phyloP scores from a whole-genome alignment of 2,797 vertebrate species.

The Micromesistius poutassou region DNA sequence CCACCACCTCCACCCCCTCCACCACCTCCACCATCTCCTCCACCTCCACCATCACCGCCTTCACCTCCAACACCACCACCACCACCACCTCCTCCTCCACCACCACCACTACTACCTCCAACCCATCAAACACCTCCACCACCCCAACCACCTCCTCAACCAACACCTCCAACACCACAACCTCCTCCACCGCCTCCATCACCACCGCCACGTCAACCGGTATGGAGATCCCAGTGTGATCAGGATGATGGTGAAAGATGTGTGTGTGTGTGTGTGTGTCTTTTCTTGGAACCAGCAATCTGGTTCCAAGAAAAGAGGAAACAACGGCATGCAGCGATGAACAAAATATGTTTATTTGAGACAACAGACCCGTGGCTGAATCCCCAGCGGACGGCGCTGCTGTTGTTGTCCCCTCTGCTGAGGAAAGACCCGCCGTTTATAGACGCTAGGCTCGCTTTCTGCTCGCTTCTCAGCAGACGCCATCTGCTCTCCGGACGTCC shows the following conservation, averaged over 20 bases:
- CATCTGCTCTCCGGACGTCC: constrained; percentile 75
- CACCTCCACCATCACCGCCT: no score
- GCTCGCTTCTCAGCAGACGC: constrained; percentile 65
- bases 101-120: no score
- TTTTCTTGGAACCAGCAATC: no score
- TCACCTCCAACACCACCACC: no score
- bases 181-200: not conserved
- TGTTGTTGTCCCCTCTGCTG: not conserved
- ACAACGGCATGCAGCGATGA: not conserved
- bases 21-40: no score
- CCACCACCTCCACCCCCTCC: no score
- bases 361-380: not conserved
- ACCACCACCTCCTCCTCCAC: no score
- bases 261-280: constrained; percentile 28
- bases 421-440: constrained; percentile 2
- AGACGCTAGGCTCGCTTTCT: constrained; percentile 58
- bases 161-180: no score
- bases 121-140: no score
- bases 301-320: not conserved
- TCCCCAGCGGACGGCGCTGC: constrained; percentile 14
- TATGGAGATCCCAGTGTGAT: constrained; percentile 37
- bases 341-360: not conserved
- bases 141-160: no score
- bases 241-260: constrained; percentile 41
- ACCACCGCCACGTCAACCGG: no score